Conservation (phyloP, 2,888 invertebrate genomes). For the Aleiodes testaceus region DNA sequence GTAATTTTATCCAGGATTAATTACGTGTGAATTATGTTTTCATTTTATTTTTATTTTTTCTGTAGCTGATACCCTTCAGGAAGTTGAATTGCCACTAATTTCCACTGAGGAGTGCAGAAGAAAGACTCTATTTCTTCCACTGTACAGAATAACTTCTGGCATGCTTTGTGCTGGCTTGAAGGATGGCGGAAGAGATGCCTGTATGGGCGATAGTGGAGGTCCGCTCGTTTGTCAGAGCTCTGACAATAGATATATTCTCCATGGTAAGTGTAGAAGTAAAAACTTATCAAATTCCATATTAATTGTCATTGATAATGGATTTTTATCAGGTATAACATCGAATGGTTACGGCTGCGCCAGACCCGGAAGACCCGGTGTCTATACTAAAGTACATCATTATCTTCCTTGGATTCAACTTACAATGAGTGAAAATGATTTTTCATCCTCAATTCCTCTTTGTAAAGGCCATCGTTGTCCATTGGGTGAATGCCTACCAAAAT, state of each 20-base stretch:
- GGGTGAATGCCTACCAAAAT: slow-evolving; percentile 82
- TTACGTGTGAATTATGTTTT: background rate
- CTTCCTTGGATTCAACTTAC: slow-evolving; percentile 81
- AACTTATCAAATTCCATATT: background rate
- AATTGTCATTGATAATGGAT: background rate
- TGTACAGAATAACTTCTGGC: slow-evolving; percentile 85
- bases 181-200: slow-evolving; percentile 86
- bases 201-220: slow-evolving; percentile 86
- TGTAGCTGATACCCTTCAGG: slow-evolving; percentile 84
- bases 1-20: slow-evolving; percentile 18
- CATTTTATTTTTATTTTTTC: background rate
- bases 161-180: slow-evolving; percentile 90
- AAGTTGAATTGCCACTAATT: slow-evolving; percentile 86
- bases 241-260: slow-evolving; percentile 67
- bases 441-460: slow-evolving; percentile 70
- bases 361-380: slow-evolving; percentile 85
- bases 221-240: slow-evolving; percentile 85
- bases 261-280: slow-evolving; percentile 56
- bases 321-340: slow-evolving; percentile 80
- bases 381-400: slow-evolving; percentile 86
- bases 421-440: slow-evolving; percentile 66
- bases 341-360: slow-evolving; percentile 88
- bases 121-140: slow-evolving; percentile 82
- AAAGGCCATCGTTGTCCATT: slow-evolving; percentile 84
- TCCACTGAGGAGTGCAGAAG: slow-evolving; percentile 85